phyloP scores from a whole-genome alignment of 2,888 invertebrate genomes.

The Eupeodes latifasciatus region DNA sequence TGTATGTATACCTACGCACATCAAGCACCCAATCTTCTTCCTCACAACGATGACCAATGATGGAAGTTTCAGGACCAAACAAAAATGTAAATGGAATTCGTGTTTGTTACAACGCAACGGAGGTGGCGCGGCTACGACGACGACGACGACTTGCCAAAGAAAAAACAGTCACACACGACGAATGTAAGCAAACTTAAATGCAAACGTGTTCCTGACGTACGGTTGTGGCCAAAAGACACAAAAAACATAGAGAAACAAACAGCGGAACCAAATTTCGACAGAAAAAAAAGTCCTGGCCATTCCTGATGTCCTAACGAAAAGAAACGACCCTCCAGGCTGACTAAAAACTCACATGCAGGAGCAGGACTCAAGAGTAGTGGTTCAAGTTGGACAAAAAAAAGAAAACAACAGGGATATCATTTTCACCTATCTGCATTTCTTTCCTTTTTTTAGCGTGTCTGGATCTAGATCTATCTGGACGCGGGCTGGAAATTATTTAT shows the following conservation, averaged over 20 bases:
- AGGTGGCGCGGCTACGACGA: neutral
- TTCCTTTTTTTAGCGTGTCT: constrained; percentile 46
- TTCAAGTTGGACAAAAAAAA: neutral
- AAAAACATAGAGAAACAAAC: constrained; percentile 5
- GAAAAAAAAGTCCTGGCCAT: constrained; percentile 1
- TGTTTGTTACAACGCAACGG: constrained; percentile 51
- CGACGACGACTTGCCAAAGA: constrained; percentile 2
- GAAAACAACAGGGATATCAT: constrained; percentile 58
- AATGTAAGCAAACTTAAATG: constrained; percentile 48
- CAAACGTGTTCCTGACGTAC: constrained; percentile 50
- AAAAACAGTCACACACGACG: constrained; percentile 17
- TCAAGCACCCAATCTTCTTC: constrained; percentile 47
- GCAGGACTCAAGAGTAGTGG: constrained; percentile 55
- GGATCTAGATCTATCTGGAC: constrained; percentile 55
- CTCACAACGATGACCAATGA: constrained; percentile 65
- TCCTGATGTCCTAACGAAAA: constrained; percentile 41
- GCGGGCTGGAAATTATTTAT: constrained; percentile 70
- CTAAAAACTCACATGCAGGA: constrained; percentile 62
- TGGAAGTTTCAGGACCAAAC: constrained; percentile 70
- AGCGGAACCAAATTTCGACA: constrained; percentile 13
- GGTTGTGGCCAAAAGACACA: constrained; percentile 13
- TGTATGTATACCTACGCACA: constrained; percentile 41
- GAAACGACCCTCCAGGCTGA: constrained; percentile 58
- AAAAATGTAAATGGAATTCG: constrained; percentile 72
- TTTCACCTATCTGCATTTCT: constrained; percentile 68